Base-by-base conservation (phyloP, 2,888 invertebrate species). In the Drosophila nr. perissopoda region DNA sequence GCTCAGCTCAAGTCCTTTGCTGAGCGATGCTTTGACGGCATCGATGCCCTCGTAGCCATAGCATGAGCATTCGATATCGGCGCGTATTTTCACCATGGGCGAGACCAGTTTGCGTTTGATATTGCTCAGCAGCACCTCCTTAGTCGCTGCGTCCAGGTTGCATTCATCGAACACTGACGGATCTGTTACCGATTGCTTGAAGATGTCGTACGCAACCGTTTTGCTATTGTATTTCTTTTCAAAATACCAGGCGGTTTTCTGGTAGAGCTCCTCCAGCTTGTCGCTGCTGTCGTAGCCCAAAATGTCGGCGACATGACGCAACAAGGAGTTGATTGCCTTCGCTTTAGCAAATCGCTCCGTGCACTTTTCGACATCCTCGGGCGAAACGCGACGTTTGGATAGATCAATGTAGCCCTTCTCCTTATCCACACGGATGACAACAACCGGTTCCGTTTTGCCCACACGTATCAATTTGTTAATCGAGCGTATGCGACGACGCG, bases 391-490 rank as follows among this genome's bases (percentile, higher is more conserved):
- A 92, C 99, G 96, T 94, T 99, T 99, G 76, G 99, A 99, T 89
- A 99, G 95, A 95, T 99, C 99, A 93, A 99, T 99, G 93, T 99
- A 99, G 95, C 99, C 99, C 95, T 99, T 99, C 91, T 99, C 99
- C 94, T 99, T 99, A 93, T 99, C 99, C 29, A 99, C 99, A 94
- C 99, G 95, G 93, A 99, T 99, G 69, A 99, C 99, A 54, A 99
- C 99, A 21, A 99, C 99, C 33, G 99, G 99, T 93, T 99, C 99
- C 60, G 98, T 99, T 94, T 99, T 97, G 51, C 99, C 99, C 59
- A 99, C 99, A 83, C 99, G 95, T 92, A 99, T 99, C 88, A 99
- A 94, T 95, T 99, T 99, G 94, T 99, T 99, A 92, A 99, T 99
- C 69, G 99, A 99, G 78, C 99, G 95, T 88, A 99, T 99, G 95